Evolutionary conservation across 1,140 invertebrate genomes (phyloP).

Genomic region (Xylocopa sonorina): DNA sequence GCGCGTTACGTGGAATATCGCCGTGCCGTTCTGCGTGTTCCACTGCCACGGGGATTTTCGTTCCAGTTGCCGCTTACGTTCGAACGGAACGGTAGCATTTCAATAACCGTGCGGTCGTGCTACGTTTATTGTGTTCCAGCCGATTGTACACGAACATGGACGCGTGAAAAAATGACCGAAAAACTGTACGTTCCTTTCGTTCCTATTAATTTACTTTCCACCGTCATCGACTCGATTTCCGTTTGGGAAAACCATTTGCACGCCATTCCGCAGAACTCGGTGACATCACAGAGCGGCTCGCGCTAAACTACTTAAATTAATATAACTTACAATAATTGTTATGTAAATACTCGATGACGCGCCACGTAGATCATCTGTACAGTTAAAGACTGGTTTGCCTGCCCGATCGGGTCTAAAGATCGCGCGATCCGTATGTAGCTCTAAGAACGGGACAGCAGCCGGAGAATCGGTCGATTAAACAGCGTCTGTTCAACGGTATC

Average conservation of each 20-base stretch:
- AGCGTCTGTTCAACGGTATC: slow-evolving; percentile 31
- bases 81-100: slow-evolving; percentile 1
- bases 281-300: slow-evolving; percentile 45
- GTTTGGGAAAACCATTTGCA: slow-evolving; percentile 7
- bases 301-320: slow-evolving; percentile 43
- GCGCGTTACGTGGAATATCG: slow-evolving; percentile 49
- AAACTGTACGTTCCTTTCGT: not conserved
- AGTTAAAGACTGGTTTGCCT: not conserved
- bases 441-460: not conserved
- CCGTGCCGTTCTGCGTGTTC: not conserved
- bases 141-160: too few relatives aligned
- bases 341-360: slow-evolving; percentile 10
- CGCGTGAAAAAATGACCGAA: not conserved
- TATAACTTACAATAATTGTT: slow-evolving; percentile 30
- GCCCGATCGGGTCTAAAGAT: not conserved
- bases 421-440: slow-evolving; percentile 8
- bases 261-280: slow-evolving; percentile 35
- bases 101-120: not conserved
- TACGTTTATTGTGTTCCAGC: not conserved
- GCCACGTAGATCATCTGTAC: not conserved
- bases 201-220: not conserved
- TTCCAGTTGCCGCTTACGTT: slow-evolving; percentile 36
- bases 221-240: not conserved
- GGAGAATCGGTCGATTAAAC: slow-evolving; percentile 50
- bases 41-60: slow-evolving; percentile 22